Conservation (phyloP, 2,797 vertebrate genomes). For the Galago senegalensis region DNA sequence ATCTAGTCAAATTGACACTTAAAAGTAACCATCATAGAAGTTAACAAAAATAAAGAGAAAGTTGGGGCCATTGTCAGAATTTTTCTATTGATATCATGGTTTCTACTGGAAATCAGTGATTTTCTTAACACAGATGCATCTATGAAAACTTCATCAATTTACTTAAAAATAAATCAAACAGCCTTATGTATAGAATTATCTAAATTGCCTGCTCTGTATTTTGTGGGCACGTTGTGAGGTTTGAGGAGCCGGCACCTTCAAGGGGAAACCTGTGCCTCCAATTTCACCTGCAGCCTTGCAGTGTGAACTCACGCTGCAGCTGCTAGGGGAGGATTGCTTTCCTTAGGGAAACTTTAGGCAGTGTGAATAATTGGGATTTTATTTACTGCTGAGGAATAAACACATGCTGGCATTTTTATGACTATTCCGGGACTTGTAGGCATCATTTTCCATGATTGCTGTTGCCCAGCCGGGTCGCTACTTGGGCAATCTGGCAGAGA, state of each 20-base stretch:
- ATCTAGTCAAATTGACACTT: neutral
- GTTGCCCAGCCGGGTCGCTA: conserved; percentile 10
- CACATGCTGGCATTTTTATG: conserved; percentile 75
- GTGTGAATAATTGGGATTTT: conserved; percentile 74
- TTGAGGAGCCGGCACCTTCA: neutral
- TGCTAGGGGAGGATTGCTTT: neutral
- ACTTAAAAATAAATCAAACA: neutral
- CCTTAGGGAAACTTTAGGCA: conserved; percentile 52
- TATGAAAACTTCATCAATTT: neutral
- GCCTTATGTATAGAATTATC: neutral
- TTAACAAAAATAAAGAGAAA: conserved; percentile 12
- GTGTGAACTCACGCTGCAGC: neutral
- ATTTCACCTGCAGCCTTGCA: neutral
- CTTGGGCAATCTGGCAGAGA: conserved; percentile 64
- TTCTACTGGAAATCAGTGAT: neutral
- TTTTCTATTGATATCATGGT: neutral
- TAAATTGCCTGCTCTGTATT: neutral
- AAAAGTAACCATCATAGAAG: neutral
- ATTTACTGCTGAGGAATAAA: conserved; percentile 78
- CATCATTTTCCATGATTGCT: conserved; percentile 76
- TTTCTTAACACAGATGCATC: neutral
- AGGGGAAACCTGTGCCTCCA: neutral
- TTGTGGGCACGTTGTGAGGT: neutral
- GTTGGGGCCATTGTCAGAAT: neutral
- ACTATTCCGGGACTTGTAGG: conserved; percentile 52